Base-by-base conservation (phyloP, 1,140 invertebrate species). In the Physella acuta region DNA sequence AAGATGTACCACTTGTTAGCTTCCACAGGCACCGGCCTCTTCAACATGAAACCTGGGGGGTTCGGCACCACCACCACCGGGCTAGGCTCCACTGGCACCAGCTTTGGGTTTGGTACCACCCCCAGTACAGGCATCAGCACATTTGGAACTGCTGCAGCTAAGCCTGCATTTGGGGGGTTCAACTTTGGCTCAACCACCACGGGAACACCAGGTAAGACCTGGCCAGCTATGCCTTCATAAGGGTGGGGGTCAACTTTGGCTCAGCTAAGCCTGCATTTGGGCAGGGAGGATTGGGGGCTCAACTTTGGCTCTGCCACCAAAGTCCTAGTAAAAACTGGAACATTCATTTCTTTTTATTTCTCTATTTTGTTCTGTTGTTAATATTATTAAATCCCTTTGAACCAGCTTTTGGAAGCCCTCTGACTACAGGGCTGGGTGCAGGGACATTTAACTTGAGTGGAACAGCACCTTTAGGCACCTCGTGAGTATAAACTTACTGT, bases 1-100 rank as follows among this genome's bases (percentile, higher is more conserved):
- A n/a, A n/a, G n/a, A n/a, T n/a, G n/a, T n/a, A n/a, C 24, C 28
- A 37, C 8, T 24, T 36, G 49, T 20, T n/a, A 61, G 62, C 49
- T 51, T 61, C 60, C 5, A 81, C 82, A 53, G 73, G 73, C 14
- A 63, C 71, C 61, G 65, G 70, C 33, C 60, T 81, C 39, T 82
- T 79, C 73, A 77, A 76, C 30, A 70, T 60, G 30, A 78, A 76
- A 53, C 59, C 76, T 14, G 68, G 79, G 70, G 85, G 84, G 20
- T 85, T 86, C 75, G 83, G 84, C 78, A 73, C 75, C 51, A 68
- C 52, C 31, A 66, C 71, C 8, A 72, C 71, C 16, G 68, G 62
- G 16, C 64, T 73, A 44, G 60, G 72, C 59, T 67, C 64, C 49
- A 36, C 85, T 87, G 67, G 86, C 84, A 61, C 74, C 76, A 0